These are phyloP conservation scores for Drosophila rufa DNA, from an alignment of 1,140 invertebrate species.

Conservation along the genomic window DNA sequence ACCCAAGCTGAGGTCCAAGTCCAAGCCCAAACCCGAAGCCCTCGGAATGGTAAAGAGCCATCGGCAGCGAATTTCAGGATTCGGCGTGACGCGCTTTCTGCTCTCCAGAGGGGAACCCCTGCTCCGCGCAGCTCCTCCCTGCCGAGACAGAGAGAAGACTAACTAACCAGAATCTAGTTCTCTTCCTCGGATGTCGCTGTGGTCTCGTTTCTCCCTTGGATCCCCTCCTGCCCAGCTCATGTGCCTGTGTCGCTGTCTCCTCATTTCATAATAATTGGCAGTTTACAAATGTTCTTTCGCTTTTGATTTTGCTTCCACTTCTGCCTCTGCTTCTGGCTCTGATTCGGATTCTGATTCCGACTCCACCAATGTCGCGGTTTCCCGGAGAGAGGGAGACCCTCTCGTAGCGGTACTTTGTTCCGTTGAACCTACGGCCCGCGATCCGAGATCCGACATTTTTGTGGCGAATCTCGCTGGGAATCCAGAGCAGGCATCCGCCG, in stretches of 20 bases:
- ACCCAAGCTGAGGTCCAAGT: slow-evolving; percentile 15
- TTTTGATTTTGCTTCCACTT: slow-evolving; percentile 73
- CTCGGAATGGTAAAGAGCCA: slow-evolving; percentile 73
- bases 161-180: slow-evolving; percentile 58
- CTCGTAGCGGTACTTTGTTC: slow-evolving; percentile 69
- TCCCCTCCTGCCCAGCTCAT: slow-evolving; percentile 12
- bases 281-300: slow-evolving; percentile 80
- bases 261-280: slow-evolving; percentile 82
- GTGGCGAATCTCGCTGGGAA: slow-evolving; percentile 48
- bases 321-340: slow-evolving; percentile 17
- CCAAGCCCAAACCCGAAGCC: slow-evolving; percentile 12
- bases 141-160: slow-evolving; percentile 1
- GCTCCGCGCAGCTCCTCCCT: no score
- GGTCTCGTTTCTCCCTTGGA: slow-evolving; percentile 13
- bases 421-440: slow-evolving; percentile 61
- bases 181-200: slow-evolving; percentile 63
- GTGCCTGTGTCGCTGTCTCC: slow-evolving; percentile 60
- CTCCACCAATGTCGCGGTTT: slow-evolving; percentile 50
- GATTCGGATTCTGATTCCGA: slow-evolving; percentile 7
- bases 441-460: slow-evolving; percentile 53
- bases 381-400: not conserved
- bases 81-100: slow-evolving; percentile 78
- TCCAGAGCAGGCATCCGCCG: slow-evolving; percentile 60
- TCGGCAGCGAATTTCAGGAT: slow-evolving; percentile 53
- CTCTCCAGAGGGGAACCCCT: slow-evolving; percentile 27